Base-by-base conservation (phyloP, 2,797 vertebrate species). In the Coregonus suidteri region DNA sequence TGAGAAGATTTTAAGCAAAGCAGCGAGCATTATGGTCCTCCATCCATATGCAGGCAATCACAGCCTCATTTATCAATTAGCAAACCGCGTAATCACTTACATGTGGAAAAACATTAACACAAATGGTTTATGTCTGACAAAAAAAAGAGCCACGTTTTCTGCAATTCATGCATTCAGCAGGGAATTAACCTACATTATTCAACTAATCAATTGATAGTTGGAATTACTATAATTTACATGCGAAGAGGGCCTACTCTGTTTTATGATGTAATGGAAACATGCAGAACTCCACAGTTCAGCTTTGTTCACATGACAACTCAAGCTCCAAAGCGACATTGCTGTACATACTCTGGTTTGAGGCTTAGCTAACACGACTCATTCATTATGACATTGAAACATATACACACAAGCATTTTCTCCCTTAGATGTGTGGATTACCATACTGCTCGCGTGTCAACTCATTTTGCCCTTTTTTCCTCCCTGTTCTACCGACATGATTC, bases 391-490 rank as follows among this genome's bases (percentile, higher is more conserved):
- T 74, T 15, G 47, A 71, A 52, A 25, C n/a, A 53, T 52, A 47
- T 72, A 25, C 31, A 51, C 31, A 74, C 30, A 72, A 62, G 35
- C 37, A 71, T 70, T 74, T 3, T 20, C 20, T 16, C 35, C 53
- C 30, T n/a, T 14, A n/a, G 18, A n/a, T 67, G n/a, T 20, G 76
- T 37, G 77, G n/a, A 83, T 71, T 56, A 64, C 68, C 18, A 30
- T 30, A 70, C 9, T 54, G 78, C 79, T 90, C 82, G 91, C 91
- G 88, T 92, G 91, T 92, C 89, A 90, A 90, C 82, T 73, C 4
- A 9, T 66, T 84, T 79, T 81, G 62, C 81, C 53, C 69, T 77
- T 75, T 78, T 74, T 66, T 13, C 67, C 75, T 73, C 53, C 82
- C 78, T 77, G 73, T 77, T 87, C 75, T 56, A 64, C 77, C 62